Base-by-base conservation (phyloP, 2,888 invertebrate species). In the Arenicola marina region DNA sequence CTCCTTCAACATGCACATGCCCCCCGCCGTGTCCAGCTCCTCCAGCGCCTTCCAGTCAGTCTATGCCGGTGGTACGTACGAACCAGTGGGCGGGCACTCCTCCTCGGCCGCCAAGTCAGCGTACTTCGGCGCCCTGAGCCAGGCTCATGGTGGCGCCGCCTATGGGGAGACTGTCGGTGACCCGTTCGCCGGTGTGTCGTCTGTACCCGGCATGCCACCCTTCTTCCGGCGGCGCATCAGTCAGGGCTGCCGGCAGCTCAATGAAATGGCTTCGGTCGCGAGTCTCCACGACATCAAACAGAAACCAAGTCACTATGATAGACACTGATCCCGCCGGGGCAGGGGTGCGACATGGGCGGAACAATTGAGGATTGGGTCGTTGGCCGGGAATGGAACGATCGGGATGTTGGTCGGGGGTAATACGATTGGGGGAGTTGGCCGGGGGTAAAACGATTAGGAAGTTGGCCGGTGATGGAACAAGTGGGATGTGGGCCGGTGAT, bases 11-110 rank as follows among this genome's bases (percentile, higher is more conserved):
- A n/a, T n/a, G n/a, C n/a, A n/a, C n/a, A n/a, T n/a, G n/a, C n/a
- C n/a, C n/a, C n/a, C n/a, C n/a, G n/a, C n/a, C n/a, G 26, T 48
- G n/a, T 7, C 48, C 7, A 48, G 24, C 26, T 11, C 48, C 7
- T 11, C 18, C 48, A 48, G 48, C 26, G 48, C 48, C 48, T 48
- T 48, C 48, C 48, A 48, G 48, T 48, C 48, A 24, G 48, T 48
- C n/a, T 48, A 48, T 24, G 48, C 48, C 24, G 48, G 48, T 24
- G 48, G 48, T 7, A 48, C 48, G 15, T 48, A 48, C 24, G 48
- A 48, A 48, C 48, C 48, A 7, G 48, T 48, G 7, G 18, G 18
- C 15, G n/a, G 18, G 7, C 48, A 48, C 18, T n/a, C 24, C 18
- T 11, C 24, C 7, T 24, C 48, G 7, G 48, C 18, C 26, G n/a